phyloP scores from a whole-genome alignment of 1,140 invertebrate genomes.

The Semibalanus balanoides region DNA sequence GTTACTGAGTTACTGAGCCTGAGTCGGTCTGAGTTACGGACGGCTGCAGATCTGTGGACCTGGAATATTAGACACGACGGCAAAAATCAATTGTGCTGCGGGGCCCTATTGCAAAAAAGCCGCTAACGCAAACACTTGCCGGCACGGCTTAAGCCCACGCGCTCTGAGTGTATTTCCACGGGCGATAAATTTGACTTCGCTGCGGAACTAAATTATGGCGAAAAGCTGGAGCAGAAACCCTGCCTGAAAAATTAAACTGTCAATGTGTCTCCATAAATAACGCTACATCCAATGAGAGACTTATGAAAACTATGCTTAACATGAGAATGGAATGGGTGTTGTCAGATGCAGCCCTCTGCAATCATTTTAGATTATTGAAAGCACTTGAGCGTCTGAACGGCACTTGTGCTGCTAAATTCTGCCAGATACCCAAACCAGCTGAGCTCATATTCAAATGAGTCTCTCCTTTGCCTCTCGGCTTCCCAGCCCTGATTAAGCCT shows the following conservation, averaged over 20 bases:
- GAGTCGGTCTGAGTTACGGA: background rate
- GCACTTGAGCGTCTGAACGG: too few relatives aligned
- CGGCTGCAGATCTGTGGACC: background rate
- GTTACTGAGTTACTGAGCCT: too few relatives aligned
- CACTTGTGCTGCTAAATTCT: too few relatives aligned
- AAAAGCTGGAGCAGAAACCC: background rate
- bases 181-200: background rate
- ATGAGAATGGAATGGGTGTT: background rate
- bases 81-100: background rate
- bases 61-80: background rate
- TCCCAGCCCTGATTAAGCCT: background rate
- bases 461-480: background rate
- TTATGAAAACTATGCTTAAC: background rate
- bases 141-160: background rate
- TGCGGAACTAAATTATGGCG: background rate
- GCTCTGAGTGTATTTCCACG: background rate
- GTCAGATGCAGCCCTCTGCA: background rate
- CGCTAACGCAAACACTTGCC: too few relatives aligned
- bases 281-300: background rate
- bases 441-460: background rate
- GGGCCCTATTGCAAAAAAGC: background rate
- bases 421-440: background rate
- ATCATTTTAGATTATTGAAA: too few relatives aligned
- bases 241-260: constrained; percentile 6
- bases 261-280: constrained; percentile 1